Evolutionary conservation across 2,113 vertebrate species (phyloP), one percentile per base, ranked within the genome.

Genomic region (Micromys minutus): DNA sequence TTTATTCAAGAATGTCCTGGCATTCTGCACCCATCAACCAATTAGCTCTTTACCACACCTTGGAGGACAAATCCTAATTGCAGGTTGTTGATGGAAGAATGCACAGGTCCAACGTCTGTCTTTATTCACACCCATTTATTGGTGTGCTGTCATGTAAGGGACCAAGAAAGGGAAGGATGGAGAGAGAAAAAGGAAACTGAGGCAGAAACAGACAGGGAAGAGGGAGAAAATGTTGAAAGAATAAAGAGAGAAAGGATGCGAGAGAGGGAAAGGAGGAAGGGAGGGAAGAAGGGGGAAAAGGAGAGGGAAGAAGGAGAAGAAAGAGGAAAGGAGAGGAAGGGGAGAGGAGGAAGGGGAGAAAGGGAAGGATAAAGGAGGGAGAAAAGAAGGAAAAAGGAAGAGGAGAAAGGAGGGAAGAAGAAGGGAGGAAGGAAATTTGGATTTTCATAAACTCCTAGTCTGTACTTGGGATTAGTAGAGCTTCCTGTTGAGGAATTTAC

Each of bases 1-100:
- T 98, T 98, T 95, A 98, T 98, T 97, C 94, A 94, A 90, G 94
- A 96, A 97, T 97, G 97, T 95, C 85, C 71, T 97, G 96, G 50
- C 3, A 96, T 94, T 96, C 95, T 93, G 65, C 59, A 88, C 91
- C 96, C 89, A 93, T 86, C 89, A 97, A 94, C 85, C 95, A 95
- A 42, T 94, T 96, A 92, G 39, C 39, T 91, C 52, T 72, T 86
- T 91, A 89, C 85, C 94, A 95, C 87, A 94, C 69, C 74, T 92
- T 7, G 12, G 45, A 95, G n/a, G 83, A 65, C 52, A 81, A 42
- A 77, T 59, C 65, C 87, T 94, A 87, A 61, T 87, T 89, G 24
- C 45, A 74, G 86, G 59, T 76, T 95, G 45, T 50, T 5, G 45
- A 79, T 69, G 42, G 83, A 12, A 47, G 83, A 12, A 47, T 26